These are phyloP conservation scores for Scaptomyza reducta DNA, from an alignment of 2,888 invertebrate species.

Conservation along the genomic window DNA sequence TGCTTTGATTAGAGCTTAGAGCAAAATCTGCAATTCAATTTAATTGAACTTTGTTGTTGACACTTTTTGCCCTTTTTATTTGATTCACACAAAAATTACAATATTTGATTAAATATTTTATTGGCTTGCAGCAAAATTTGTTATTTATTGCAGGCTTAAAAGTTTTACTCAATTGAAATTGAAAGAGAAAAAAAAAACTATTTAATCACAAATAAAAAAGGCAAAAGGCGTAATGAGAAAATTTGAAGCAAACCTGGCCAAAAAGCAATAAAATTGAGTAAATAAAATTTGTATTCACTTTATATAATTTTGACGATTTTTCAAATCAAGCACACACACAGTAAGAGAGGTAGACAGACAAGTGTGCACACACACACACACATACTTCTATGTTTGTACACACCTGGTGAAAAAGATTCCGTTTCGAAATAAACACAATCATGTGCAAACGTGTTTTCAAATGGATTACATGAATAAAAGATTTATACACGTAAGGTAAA, in stretches of 20 bases:
- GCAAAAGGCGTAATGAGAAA: constrained; percentile 26
- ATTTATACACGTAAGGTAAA: constrained; percentile 79
- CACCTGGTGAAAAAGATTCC: constrained; percentile 53
- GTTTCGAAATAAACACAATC: constrained; percentile 77
- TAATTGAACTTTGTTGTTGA: neutral
- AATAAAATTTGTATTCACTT: constrained; percentile 79
- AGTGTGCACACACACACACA: too few species aligned
- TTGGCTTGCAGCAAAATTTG: neutral
- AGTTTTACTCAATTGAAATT: constrained; percentile 8
- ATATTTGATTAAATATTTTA: constrained; percentile 17
- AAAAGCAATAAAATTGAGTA: constrained; percentile 66
- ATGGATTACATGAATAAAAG: constrained; percentile 80
- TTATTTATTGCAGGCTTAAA: neutral
- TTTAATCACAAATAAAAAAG: neutral
- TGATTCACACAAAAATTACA: neutral
- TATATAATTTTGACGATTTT: constrained; percentile 80
- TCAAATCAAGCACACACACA: constrained; percentile 62
- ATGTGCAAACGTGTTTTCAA: constrained; percentile 80
- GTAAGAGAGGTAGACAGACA: constrained; percentile 13
- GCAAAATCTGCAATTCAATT: neutral
- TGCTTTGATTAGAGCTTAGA: neutral
- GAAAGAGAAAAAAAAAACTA: constrained; percentile 7
- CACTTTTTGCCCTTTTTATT: neutral
- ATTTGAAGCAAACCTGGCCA: constrained; percentile 31
- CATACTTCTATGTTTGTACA: neutral